A percentile compares a stretch with the other conserved stretches of the same genome.
These are phyloP conservation scores for Caenorhabditis latens DNA, from an alignment of 1,140 invertebrate species.

Conservation along the genomic window DNA sequence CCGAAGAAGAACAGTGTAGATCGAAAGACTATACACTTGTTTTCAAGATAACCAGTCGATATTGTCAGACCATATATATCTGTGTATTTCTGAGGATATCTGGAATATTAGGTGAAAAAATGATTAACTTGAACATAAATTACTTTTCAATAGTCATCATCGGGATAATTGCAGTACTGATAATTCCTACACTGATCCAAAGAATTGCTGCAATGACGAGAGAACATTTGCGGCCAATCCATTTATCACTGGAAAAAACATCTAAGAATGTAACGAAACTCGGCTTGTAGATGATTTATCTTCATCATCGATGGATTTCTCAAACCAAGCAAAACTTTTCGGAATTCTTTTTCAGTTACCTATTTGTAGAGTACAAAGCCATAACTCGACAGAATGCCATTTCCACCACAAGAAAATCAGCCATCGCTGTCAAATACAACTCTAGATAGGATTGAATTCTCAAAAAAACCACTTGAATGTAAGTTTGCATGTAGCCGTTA, in stretches of 20 bases:
- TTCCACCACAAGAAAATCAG: not conserved
- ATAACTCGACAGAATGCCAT: slow-evolving; percentile 13
- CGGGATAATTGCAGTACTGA: not conserved
- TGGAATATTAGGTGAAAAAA: not conserved
- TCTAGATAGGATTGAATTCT: not conserved
- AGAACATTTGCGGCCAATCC: not conserved
- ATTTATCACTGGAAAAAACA: not conserved
- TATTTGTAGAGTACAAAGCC: not conserved
- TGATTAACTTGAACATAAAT: not conserved
- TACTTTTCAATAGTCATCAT: not conserved
- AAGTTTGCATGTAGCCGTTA: not conserved
- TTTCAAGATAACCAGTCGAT: not conserved
- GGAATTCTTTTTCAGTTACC: not conserved
- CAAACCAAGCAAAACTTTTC: not conserved
- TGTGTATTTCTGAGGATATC: not conserved
- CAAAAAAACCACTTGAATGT: not conserved
- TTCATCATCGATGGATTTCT: no score
- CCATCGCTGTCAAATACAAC: not conserved
- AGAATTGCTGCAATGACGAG: not conserved
- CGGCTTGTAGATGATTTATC: no score
- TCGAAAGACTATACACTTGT: not conserved
- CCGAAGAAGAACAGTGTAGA: not conserved
- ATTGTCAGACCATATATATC: not conserved
- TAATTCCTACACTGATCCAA: not conserved
- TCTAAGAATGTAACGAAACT: no score